Conservation (phyloP, 2,113 vertebrate genomes). For the Cochlearius cochlearius region DNA sequence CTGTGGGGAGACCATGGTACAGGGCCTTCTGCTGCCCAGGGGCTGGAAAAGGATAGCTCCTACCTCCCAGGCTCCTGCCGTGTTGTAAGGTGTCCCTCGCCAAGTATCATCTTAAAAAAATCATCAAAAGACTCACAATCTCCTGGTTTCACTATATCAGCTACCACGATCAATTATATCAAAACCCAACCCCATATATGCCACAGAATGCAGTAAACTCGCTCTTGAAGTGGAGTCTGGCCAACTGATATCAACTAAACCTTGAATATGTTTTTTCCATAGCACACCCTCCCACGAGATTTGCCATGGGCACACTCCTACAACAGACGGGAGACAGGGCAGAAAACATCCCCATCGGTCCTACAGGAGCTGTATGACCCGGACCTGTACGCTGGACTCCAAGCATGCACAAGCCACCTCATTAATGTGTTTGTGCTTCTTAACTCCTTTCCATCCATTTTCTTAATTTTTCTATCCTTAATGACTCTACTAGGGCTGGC, state of each 20-base stretch:
- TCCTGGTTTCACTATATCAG: neutral
- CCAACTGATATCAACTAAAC: neutral
- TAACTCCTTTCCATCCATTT: neutral
- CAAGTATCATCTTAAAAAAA: neutral
- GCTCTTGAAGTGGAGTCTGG: neutral
- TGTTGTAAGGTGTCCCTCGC: neutral
- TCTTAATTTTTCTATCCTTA: neutral
- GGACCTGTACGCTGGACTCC: neutral
- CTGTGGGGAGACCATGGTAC: neutral
- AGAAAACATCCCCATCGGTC: neutral
- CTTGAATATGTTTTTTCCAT: neutral
- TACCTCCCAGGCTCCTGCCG: neutral
- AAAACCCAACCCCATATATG: neutral
- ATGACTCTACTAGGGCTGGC: neutral
- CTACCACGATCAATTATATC: neutral
- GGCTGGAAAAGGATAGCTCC: neutral
- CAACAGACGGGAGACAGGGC: neutral
- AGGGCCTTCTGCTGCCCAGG: neutral
- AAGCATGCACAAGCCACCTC: neutral
- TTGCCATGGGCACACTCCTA: neutral
- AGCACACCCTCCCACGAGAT: neutral
- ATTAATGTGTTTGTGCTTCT: neutral
- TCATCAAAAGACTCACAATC: neutral
- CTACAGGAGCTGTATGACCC: neutral
- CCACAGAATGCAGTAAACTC: neutral